Percentiles rank a stretch among this genome's conserved stretches.
Evolutionary conservation across 2,113 vertebrate species (phyloP).

Genomic region (Columba janthina): DNA sequence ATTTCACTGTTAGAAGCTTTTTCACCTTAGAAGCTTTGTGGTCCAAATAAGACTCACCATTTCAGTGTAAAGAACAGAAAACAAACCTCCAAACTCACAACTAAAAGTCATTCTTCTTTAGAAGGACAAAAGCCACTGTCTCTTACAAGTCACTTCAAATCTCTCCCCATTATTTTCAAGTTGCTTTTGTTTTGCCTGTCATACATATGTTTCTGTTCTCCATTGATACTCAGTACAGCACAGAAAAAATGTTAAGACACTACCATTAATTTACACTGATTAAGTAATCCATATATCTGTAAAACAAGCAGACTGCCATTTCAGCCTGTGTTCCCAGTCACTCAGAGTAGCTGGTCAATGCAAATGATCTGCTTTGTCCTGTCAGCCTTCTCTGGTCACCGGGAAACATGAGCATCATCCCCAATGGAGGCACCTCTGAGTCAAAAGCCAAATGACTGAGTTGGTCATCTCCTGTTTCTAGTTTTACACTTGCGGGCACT

Average conservation of each 20-base stretch:
- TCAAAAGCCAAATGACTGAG: slow-evolving; percentile 45
- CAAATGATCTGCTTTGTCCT: not conserved
- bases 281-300: not conserved
- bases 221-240: not conserved
- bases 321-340: not conserved
- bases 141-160: not conserved
- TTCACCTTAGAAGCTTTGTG: not conserved
- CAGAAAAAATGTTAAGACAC: not conserved
- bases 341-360: not conserved
- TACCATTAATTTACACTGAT: not conserved
- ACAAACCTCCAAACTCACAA: not conserved
- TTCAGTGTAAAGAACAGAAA: not conserved
- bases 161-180: not conserved
- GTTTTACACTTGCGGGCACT: not conserved
- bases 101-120: not conserved
- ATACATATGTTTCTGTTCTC: not conserved
- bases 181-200: not conserved
- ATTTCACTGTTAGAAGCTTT: not conserved
- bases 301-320: not conserved
- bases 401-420: not conserved
- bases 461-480: slow-evolving; percentile 51
- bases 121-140: not conserved
- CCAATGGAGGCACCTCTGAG: slow-evolving; percentile 8
- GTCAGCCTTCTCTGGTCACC: not conserved
- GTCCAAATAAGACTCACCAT: not conserved